phyloP scores from a whole-genome alignment of 2,888 invertebrate genomes.

The Drosophila paramelanica region DNA sequence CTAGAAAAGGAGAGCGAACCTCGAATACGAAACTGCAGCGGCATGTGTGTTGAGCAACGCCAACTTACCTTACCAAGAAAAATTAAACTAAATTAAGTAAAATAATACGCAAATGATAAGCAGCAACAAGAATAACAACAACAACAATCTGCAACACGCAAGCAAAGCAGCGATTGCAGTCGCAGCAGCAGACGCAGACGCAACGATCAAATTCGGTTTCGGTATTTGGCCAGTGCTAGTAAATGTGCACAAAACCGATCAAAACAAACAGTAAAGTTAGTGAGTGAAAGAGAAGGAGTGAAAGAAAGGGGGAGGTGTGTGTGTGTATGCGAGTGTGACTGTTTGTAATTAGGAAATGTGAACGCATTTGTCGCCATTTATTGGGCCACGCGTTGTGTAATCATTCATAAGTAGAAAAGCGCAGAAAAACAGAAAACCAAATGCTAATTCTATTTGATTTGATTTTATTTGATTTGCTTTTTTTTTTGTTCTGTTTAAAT shows the following conservation, averaged over 20 bases:
- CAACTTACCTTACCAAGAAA: constrained; percentile 1
- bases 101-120: constrained; percentile 22
- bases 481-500: constrained; percentile 57
- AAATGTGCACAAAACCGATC: constrained; percentile 53
- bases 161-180: constrained; percentile 26
- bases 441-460: constrained; percentile 63
- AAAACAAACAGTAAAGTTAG: constrained; percentile 52
- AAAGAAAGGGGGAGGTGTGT: background rate
- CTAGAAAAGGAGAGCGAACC: constrained; percentile 54
- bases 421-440: constrained; percentile 14
- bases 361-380: constrained; percentile 49
- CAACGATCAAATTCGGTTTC: constrained; percentile 29
- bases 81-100: background rate
- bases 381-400: constrained; percentile 78
- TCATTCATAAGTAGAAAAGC: constrained; percentile 61
- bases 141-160: constrained; percentile 27
- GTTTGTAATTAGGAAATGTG: constrained; percentile 42
- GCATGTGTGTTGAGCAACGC: constrained; percentile 14
- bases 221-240: constrained; percentile 18
- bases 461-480: constrained; percentile 45
- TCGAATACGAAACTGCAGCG: constrained; percentile 23
- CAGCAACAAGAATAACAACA: constrained; percentile 13
- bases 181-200: constrained; percentile 15
- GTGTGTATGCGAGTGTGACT: constrained; percentile 7
- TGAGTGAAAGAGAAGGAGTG: constrained; percentile 18